Base-by-base conservation (phyloP, 1,140 invertebrate species). In the Lepidotrigona ventralis region DNA sequence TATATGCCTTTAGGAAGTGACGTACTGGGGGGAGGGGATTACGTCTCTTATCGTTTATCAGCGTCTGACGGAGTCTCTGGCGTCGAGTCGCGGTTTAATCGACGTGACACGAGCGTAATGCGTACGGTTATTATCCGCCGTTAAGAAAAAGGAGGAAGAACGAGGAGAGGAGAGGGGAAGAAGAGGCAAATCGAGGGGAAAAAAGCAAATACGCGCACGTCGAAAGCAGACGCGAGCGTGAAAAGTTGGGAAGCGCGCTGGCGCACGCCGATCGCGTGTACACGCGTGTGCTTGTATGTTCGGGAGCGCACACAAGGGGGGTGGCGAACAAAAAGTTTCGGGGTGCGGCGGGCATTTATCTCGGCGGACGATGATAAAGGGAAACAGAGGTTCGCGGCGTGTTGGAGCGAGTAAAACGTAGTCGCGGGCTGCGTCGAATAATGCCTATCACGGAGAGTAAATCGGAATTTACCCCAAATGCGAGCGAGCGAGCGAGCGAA, bases 381-480 rank as follows among this genome's bases (percentile, higher is more conserved):
- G 69, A 83, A 78, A 83, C 58, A 83, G 84, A 83, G 79, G 78
- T 87, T 87, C 86, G 86, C 83, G 80, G 56, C 66, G 83, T 77
- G 74, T 77, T 84, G 86, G 86, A 84, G 58, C 84, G 86, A 84
- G 77, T 81, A 87, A 86, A 87, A 85, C 79, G 75, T 79, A 83
- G 82, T 83, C 76, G 82, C 77, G 82, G 82, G 58, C 33, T 79
- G 77, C 82, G 77, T 83, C 82, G 82, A 83, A 83, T 83, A 83
- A 83, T 83, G 82, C 82, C 76, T 83, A 83, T 83, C 82, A 79
- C 77, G 73, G 54, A 72, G 84, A 85, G 87, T 88, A 89, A 88
- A 88, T 88, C 87, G 87, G 84, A 89, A 89, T 88, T 88, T 88
- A 89, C 60, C 87, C 87, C 79, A 72, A 77, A 84, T 86, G 84